Evolutionary conservation across 2,113 vertebrate genomes (phyloP), one percentile per base, ranked within the genome.

Genomic region (Beaufortia kweichowensis): DNA sequence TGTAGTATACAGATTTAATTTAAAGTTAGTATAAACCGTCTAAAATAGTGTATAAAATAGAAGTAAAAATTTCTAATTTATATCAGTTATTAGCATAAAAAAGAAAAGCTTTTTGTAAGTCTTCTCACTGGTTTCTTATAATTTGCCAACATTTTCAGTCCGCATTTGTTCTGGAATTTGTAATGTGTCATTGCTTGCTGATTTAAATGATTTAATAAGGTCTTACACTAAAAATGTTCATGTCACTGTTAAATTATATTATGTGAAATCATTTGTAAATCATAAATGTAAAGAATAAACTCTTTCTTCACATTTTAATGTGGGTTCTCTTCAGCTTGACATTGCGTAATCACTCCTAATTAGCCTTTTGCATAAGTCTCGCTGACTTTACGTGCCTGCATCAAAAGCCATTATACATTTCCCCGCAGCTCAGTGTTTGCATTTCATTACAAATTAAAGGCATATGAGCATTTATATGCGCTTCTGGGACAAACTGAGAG

Each of bases 351-450:
- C 88, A 87, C 78, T 43, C 81, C 76, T 87, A 87, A 90, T 89
- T 88, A 90, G 77, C 77, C 85, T 55, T n/a, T 79, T 82, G 78
- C 85, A 80, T 85, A 86, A 82, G 69, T 71, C 64, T 70, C 63
- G 79, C 71, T 64, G 77, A 80, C 56, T 86, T 81, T 87, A 84
- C 88, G 85, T 90, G 88, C 88, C 88, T 86, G 83, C 84, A 84
- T 89, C 83, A 89, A 89, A 85, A 86, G 82, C 83, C 81, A 80
- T 79, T 81, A 85, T 84, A 85, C 80, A 87, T 89, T 83, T 90
- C 81, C 81, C 84, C 83, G 50, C 2, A 50, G 67, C 48, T 83
- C 83, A 78, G 78, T 26, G 1, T 76, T 72, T 86, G 85, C 82
- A 79, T 86, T 62, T 86, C 81, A 85, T 87, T 87, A 85, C 80